phyloP scores from a whole-genome alignment of 1,140 invertebrate species.

The Drosophila ambigua region DNA sequence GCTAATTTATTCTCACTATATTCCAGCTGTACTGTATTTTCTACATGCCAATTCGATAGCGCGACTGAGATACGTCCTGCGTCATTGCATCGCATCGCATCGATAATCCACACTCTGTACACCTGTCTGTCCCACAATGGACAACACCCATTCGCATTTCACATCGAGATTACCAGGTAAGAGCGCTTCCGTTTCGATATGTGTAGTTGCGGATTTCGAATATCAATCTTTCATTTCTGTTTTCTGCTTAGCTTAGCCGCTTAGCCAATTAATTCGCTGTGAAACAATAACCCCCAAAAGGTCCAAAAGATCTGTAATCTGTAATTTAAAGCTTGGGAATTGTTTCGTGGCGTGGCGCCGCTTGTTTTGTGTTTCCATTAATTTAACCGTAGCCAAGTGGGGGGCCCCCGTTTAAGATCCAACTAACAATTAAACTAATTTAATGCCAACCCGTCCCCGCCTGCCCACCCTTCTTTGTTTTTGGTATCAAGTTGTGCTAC shows the following conservation, averaged over 20 bases:
- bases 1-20: conserved; percentile 62
- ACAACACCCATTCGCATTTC: conserved; percentile 70
- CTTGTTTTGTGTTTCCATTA: conserved; percentile 43
- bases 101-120: conserved; percentile 4
- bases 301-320: conserved; percentile 1
- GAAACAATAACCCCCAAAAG: conserved; percentile 12
- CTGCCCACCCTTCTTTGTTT: conserved; percentile 25
- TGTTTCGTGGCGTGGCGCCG: conserved; percentile 22
- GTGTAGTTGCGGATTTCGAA: conserved; percentile 24
- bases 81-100: conserved; percentile 44
- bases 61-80: conserved; percentile 41
- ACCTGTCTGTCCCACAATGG: conserved; percentile 49
- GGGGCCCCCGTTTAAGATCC: conserved; percentile 27
- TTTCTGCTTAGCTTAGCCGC: conserved; percentile 38
- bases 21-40: conserved; percentile 53
- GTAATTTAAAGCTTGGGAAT: conserved; percentile 36
- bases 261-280: conserved; percentile 22
- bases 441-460: conserved; percentile 27
- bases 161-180: conserved; percentile 71
- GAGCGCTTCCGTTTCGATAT: conserved; percentile 29
- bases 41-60: conserved; percentile 56
- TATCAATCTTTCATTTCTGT: conserved; percentile 37
- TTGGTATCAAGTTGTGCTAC: conserved; percentile 54
- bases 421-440: conserved; percentile 58
- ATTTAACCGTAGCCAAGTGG: conserved; percentile 35